Base-by-base conservation (phyloP, 2,797 vertebrate genomes). In the Hipposideros larvatus region DNA sequence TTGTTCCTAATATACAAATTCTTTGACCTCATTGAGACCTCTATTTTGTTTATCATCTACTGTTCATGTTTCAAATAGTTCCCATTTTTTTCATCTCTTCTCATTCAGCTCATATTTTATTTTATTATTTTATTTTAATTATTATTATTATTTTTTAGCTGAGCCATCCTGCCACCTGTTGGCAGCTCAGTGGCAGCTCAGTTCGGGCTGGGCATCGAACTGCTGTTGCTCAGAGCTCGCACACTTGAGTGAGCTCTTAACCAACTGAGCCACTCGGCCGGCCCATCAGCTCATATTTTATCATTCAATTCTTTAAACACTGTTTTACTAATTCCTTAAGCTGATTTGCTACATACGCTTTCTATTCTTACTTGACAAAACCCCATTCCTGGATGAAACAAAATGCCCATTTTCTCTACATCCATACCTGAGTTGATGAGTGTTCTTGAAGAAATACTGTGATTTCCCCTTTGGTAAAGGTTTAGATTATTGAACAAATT, bases 401-500 rank as follows among this genome's bases (percentile, higher is more conserved):
- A 80, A 86, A 93, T 11, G 4, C 28, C 51, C 2, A 1, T 78
- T 84, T 96, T 95, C 21, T 89, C 26, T 74, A 11, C 8, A 34
- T 87, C 46, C 34, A n/a, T 89, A 75, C 31, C 22, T 87, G 28
- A 26, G 37, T 6, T 51, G 77, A 43, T 61, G 57, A 63, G 3
- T 68, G 22, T 84, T 96, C 26, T 26, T 93, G 28, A 95, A 93
- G 57, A 91, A 94, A 87, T 84, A 70, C 48, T 21, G 9, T 83
- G 46, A 94, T 43, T 92, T 92, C 46, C 16, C 53, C 59, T 31
- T 95, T 95, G 10, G 18, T 86, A 46, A 63, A 82, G 34, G 18
- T 68, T 88, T 91, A 82, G 37, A 80, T 90, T 84, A 90, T 71
- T 94, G 48, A 41, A n/a, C 26, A 87, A 15, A 82, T 91, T 90